Evolutionary conservation across 2,888 invertebrate genomes (phyloP).

Genomic region (Cephonodes hylas): DNA sequence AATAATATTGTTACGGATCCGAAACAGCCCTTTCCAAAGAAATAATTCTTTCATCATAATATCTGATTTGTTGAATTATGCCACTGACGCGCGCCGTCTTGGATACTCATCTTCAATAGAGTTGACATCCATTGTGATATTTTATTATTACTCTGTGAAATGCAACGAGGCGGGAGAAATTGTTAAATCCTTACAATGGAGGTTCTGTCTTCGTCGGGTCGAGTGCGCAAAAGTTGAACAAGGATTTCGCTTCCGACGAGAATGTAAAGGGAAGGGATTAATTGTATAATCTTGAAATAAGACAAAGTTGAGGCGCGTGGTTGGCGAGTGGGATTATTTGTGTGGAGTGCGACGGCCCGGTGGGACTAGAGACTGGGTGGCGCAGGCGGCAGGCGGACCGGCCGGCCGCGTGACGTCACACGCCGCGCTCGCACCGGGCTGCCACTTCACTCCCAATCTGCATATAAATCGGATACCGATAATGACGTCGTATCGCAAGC

Average conservation of each 20-base stretch:
- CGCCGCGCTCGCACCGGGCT: slow-evolving; percentile 38
- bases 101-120: slow-evolving; percentile 76
- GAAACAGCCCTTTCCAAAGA: slow-evolving; percentile 48
- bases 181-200: slow-evolving; percentile 76
- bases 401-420: slow-evolving; percentile 48
- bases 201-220: slow-evolving; percentile 70
- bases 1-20: slow-evolving; percentile 46
- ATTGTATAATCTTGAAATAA: slow-evolving; percentile 63
- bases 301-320: slow-evolving; percentile 56
- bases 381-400: slow-evolving; percentile 23
- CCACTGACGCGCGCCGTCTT: slow-evolving; percentile 69
- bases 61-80: slow-evolving; percentile 70
- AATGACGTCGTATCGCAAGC: slow-evolving; percentile 77
- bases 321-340: slow-evolving; percentile 54
- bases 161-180: slow-evolving; percentile 75
- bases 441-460: slow-evolving; percentile 71
- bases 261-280: slow-evolving; percentile 61
- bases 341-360: slow-evolving; percentile 37
- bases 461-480: slow-evolving; percentile 81
- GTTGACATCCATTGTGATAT: slow-evolving; percentile 78
- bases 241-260: slow-evolving; percentile 62
- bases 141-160: slow-evolving; percentile 76
- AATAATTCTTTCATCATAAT: slow-evolving; percentile 57
- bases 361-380: slow-evolving; percentile 27
- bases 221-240: slow-evolving; percentile 73